phyloP scores from a whole-genome alignment of 1,140 invertebrate species.

The Heliconius hermathena region DNA sequence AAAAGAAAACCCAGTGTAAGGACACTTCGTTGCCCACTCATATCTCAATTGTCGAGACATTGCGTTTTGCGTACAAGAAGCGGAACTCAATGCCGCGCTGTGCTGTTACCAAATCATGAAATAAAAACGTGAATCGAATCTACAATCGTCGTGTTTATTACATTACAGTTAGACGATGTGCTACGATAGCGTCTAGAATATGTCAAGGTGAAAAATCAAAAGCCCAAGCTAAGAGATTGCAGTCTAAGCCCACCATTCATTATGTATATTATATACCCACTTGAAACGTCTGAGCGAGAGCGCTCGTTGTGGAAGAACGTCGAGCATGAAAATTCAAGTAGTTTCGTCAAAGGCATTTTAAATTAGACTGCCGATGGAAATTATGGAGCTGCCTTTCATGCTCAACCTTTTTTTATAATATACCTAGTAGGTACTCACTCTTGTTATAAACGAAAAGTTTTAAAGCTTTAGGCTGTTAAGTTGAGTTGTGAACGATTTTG shows the following conservation, averaged over 20 bases:
- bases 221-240: neutral
- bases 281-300: neutral
- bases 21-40: no score
- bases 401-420: neutral
- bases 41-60: no score
- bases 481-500: no score
- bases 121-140: no score
- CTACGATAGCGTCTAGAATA: no score
- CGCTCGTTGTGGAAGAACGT: neutral
- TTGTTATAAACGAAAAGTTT: neutral
- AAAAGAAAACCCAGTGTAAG: no score
- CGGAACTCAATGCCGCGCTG: no score
- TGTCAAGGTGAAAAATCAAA: neutral
- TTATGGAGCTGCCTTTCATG: neutral
- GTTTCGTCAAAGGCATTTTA: constrained; percentile 16
- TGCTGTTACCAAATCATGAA: no score
- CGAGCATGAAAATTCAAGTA: constrained; percentile 12
- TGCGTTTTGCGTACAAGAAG: no score
- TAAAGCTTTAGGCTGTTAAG: neutral
- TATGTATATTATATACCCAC: constrained; percentile 1
- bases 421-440: neutral
- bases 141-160: neutral
- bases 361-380: constrained; percentile 10
- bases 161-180: no score
- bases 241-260: neutral